Percentiles rank a stretch among this genome's conserved stretches.
These are phyloP conservation scores for Noctuana brunneofusca DNA, from an alignment of 2,888 invertebrate genomes.

Conservation along the genomic window DNA sequence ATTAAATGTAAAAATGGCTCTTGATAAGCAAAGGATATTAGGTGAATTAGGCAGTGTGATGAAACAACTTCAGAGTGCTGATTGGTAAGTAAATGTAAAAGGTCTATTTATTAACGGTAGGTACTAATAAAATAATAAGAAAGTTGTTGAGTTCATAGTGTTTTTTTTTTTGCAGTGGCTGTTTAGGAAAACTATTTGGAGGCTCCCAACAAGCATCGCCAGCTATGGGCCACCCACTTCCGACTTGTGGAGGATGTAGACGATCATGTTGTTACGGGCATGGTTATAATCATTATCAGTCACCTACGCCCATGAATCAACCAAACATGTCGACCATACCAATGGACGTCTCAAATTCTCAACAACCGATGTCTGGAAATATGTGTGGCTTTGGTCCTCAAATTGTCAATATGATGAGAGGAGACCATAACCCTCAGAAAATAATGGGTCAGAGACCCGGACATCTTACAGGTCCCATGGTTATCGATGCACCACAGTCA, in stretches of 20 bases:
- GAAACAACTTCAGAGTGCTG: constrained; percentile 72
- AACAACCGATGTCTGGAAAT: constrained; percentile 28
- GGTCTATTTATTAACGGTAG: too few species aligned
- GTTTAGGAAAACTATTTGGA: constrained; percentile 73
- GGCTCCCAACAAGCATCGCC: constrained; percentile 44
- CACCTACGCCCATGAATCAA: neutral
- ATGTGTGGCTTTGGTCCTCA: constrained; percentile 63
- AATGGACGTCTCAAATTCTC: constrained; percentile 4
- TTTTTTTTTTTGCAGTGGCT: constrained; percentile 59
- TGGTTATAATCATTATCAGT: constrained; percentile 44
- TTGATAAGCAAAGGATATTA: constrained; percentile 71
- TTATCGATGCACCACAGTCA: constrained; percentile 49
- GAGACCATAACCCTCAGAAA: constrained; percentile 40
- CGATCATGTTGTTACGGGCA: constrained; percentile 53
- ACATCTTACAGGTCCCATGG: constrained; percentile 40
- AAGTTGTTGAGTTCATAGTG: too few species aligned
- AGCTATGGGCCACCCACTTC: constrained; percentile 41
- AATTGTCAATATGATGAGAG: constrained; percentile 64
- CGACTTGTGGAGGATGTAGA: constrained; percentile 50
- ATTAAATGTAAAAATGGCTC: constrained; percentile 55
- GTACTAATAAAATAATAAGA: too few species aligned
- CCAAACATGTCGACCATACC: constrained; percentile 7
- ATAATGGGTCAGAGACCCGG: constrained; percentile 36
- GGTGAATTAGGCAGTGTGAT: constrained; percentile 74
- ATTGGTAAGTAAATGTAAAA: constrained; percentile 76